phyloP scores from a whole-genome alignment of 2,888 invertebrate species.

The Prionchulus punctatus region DNA sequence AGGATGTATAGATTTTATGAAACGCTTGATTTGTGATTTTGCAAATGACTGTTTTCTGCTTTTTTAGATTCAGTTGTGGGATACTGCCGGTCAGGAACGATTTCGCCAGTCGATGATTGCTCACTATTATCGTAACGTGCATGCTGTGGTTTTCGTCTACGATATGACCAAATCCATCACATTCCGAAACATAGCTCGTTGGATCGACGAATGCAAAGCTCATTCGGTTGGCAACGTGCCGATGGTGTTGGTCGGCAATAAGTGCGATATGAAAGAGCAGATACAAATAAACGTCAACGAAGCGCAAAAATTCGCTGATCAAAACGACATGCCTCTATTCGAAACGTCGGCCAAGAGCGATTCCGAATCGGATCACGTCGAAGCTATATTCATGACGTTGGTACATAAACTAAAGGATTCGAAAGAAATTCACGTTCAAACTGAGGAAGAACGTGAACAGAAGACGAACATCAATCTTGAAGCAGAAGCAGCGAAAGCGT shows the following conservation, averaged over 20 bases:
- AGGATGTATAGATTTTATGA: not conserved
- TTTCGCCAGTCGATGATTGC: conserved; percentile 63
- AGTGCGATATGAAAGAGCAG: conserved; percentile 50
- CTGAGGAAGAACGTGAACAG: conserved; percentile 13
- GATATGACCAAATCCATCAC: conserved; percentile 42
- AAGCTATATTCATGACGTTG: conserved; percentile 62
- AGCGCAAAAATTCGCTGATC: conserved; percentile 54
- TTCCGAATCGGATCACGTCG: conserved; percentile 55
- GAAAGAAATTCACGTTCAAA: conserved; percentile 42
- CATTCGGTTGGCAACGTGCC: conserved; percentile 44
- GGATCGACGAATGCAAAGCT: conserved; percentile 58
- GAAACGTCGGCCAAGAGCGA: conserved; percentile 64
- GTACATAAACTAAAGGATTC: conserved; percentile 56
- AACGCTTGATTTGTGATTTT: not conserved
- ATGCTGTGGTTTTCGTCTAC: conserved; percentile 68
- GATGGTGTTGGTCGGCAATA: conserved; percentile 60
- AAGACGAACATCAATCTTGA: too few species aligned
- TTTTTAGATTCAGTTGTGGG: conserved; percentile 53
- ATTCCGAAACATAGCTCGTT: conserved; percentile 43
- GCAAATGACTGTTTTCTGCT: not conserved
- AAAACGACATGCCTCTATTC: conserved; percentile 46
- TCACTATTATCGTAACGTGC: conserved; percentile 64
- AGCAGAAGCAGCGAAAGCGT: too few species aligned
- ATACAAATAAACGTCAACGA: conserved; percentile 51
- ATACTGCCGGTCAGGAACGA: conserved; percentile 62